Conservation (phyloP, 2,113 vertebrate genomes). For the Cheilinus undulatus region DNA sequence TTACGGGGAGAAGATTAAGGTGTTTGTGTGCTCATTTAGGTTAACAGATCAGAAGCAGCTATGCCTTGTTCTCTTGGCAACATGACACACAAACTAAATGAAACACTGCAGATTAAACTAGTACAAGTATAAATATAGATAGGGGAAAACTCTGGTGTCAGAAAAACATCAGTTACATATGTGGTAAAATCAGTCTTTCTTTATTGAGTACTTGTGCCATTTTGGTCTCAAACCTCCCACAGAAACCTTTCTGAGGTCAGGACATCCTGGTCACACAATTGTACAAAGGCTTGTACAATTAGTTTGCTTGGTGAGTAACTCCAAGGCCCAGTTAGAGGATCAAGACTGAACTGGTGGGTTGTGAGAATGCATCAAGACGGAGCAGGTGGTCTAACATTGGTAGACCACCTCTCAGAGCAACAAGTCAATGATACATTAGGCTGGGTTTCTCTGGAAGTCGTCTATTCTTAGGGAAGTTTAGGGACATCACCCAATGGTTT, state of each 20-base stretch:
- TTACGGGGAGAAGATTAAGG: no score
- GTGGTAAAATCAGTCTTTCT: background rate
- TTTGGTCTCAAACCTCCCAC: background rate
- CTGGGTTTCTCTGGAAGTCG: background rate
- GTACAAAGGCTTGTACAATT: conserved; percentile 5
- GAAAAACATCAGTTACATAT: background rate
- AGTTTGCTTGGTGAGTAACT: conserved; percentile 26
- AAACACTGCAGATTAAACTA: conserved; percentile 1
- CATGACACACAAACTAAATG: background rate
- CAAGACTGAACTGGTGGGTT: background rate
- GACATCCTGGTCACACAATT: conserved; percentile 24
- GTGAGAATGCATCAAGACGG: conserved; percentile 8
- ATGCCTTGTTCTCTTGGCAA: background rate
- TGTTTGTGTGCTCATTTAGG: background rate
- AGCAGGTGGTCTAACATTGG: background rate
- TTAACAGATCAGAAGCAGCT: conserved; percentile 14
- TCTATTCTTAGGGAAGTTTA: no score
- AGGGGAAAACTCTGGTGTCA: conserved; percentile 8
- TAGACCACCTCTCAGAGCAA: background rate
- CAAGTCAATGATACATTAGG: background rate
- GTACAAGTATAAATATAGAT: conserved; percentile 26
- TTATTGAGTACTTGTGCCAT: background rate
- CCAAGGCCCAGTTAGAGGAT: conserved; percentile 1
- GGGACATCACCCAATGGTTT: no score
- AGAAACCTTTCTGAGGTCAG: conserved; percentile 16